Conservation (phyloP, 2,888 invertebrate genomes). For the Coenonympha glycerion region DNA sequence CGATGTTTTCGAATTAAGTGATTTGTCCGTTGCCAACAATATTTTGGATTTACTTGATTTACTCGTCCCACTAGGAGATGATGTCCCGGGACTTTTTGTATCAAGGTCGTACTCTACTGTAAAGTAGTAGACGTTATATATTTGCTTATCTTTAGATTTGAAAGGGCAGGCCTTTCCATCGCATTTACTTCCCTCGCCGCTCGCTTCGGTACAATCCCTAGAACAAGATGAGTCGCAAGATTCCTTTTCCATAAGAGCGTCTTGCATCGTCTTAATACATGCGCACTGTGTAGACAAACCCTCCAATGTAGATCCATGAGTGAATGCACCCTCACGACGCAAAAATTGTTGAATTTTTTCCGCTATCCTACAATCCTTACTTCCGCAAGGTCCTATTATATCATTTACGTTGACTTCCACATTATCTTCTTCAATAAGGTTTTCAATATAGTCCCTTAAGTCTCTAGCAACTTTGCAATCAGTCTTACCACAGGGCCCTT, state of each 20-base stretch:
- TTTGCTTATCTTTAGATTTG: constrained; percentile 31
- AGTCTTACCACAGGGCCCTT: constrained; percentile 64
- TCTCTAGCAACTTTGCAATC: constrained; percentile 65
- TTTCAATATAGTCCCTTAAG: constrained; percentile 59
- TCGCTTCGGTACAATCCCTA: constrained; percentile 47
- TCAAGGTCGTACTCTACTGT: constrained; percentile 58
- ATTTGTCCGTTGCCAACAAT: constrained; percentile 25
- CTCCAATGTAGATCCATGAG: constrained; percentile 38
- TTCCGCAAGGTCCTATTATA: constrained; percentile 65
- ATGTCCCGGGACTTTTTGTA: constrained; percentile 29
- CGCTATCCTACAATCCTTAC: constrained; percentile 56
- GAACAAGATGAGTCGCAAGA: constrained; percentile 47
- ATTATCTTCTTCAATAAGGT: constrained; percentile 58
- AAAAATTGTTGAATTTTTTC: constrained; percentile 60
- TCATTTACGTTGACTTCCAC: constrained; percentile 50
- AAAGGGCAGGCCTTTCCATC: constrained; percentile 50
- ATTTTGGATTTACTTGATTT: constrained; percentile 28
- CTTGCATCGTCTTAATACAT: constrained; percentile 55
- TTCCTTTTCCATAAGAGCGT: constrained; percentile 41
- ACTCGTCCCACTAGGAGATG: constrained; percentile 29
- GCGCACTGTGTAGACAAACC: constrained; percentile 65
- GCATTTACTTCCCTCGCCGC: constrained; percentile 42
- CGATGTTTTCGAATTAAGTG: constrained; percentile 26
- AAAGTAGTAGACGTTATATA: constrained; percentile 61
- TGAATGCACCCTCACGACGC: constrained; percentile 54